These are phyloP conservation scores for Acrobasis repandana DNA, from an alignment of 2,888 invertebrate species.

Conservation along the genomic window DNA sequence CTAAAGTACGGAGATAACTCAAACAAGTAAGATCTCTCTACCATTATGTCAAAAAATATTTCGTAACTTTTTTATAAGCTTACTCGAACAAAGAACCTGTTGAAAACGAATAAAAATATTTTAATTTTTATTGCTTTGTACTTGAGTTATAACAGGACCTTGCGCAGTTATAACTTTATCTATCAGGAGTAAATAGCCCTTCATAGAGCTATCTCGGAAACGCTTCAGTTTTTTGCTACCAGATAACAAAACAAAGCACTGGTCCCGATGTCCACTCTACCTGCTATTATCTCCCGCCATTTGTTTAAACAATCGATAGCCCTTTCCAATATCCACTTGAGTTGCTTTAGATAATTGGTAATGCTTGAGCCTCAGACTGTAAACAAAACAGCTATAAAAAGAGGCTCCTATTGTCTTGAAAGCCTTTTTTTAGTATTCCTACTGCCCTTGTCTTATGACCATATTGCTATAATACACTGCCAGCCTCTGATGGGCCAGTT, in stretches of 20 bases:
- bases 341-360: background rate
- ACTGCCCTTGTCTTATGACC: no score
- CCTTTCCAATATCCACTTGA: conserved; percentile 16
- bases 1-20: no score
- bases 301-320: conserved; percentile 20
- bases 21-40: background rate
- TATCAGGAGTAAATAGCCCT: background rate
- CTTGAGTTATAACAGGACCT: background rate
- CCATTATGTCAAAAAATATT: background rate
- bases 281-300: conserved; percentile 12
- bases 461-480: no score
- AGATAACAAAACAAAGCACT: conserved; percentile 18
- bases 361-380: no score
- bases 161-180: conserved; percentile 13
- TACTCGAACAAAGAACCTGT: background rate
- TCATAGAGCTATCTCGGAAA: background rate
- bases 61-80: background rate
- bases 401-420: no score
- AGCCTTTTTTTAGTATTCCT: no score
- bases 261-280: conserved; percentile 16
- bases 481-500: no score
- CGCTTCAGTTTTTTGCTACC: conserved; percentile 12
- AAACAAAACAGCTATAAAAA: no score
- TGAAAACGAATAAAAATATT: background rate
- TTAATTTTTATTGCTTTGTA: background rate